Percentiles rank a stretch among this genome's conserved stretches.
These are phyloP conservation scores for Scartelaos histophorus DNA, from an alignment of 2,113 vertebrate genomes.

Conservation along the genomic window DNA sequence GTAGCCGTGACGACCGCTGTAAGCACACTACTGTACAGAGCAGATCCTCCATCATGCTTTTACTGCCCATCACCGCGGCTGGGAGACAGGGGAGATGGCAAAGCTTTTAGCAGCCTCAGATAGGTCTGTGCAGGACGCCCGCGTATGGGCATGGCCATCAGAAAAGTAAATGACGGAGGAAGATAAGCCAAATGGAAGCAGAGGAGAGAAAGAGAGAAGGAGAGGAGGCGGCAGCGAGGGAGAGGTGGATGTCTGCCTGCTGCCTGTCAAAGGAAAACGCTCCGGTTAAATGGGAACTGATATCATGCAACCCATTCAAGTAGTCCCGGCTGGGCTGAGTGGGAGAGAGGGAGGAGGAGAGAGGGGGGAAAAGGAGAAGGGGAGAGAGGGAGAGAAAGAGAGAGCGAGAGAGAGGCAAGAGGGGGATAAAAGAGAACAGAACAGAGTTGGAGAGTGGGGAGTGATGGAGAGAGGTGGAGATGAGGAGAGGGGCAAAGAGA, in stretches of 20 bases:
- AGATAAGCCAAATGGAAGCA: constrained; percentile 70
- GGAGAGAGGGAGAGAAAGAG: constrained; percentile 21
- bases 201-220: constrained; percentile 38
- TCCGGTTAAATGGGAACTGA: constrained; percentile 64
- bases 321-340: constrained; percentile 25
- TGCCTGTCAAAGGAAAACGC: constrained; percentile 64
- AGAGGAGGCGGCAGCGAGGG: constrained; percentile 24
- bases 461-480: constrained; percentile 9
- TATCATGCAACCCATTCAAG: constrained; percentile 56
- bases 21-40: constrained; percentile 67
- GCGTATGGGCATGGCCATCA: constrained; percentile 70
- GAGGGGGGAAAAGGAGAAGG: constrained; percentile 10
- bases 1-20: constrained; percentile 66
- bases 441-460: no score
- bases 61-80: constrained; percentile 72
- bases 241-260: constrained; percentile 63
- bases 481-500: background rate
- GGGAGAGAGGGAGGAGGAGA: constrained; percentile 27
- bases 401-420: constrained; percentile 12
- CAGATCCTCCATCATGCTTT: constrained; percentile 72
- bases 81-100: constrained; percentile 69
- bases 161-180: constrained; percentile 61
- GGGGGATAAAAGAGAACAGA: constrained; percentile 7
- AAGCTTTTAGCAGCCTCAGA: constrained; percentile 72
- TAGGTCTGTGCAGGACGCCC: constrained; percentile 58